Evolutionary conservation across 2,888 invertebrate genomes (phyloP).

Genomic region (Ophioninae sp.): DNA sequence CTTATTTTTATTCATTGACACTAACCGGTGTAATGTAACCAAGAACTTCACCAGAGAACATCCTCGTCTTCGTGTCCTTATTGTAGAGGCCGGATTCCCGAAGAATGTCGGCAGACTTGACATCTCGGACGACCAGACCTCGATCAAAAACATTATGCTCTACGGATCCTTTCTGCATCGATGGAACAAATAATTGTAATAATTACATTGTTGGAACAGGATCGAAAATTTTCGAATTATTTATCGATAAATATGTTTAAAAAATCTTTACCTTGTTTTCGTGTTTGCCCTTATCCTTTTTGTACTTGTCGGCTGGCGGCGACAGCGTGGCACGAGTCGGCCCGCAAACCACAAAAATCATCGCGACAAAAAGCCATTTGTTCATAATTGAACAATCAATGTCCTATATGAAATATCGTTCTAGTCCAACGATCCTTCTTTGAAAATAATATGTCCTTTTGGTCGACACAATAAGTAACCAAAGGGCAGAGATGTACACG

Average conservation of each 20-base stretch:
- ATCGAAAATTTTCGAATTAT: no score
- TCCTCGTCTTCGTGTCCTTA: conserved; percentile 85
- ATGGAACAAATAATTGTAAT: background rate
- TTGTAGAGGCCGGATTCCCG: conserved; percentile 89
- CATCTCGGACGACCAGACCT: conserved; percentile 86
- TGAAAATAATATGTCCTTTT: background rate
- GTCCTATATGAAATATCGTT: background rate
- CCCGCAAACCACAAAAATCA: conserved; percentile 55
- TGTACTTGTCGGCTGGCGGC: conserved; percentile 64
- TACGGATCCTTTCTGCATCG: conserved; percentile 82
- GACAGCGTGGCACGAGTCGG: conserved; percentile 64
- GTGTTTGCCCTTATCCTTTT: conserved; percentile 62
- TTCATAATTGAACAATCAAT: conserved; percentile 61
- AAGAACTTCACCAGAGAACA: conserved; percentile 89
- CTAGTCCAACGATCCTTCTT: background rate
- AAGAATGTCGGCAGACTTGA: conserved; percentile 88
- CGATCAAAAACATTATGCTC: conserved; percentile 87
- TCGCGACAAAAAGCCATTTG: conserved; percentile 54
- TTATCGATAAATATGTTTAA: no score
- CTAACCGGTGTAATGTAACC: conserved; percentile 96
- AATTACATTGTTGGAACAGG: background rate
- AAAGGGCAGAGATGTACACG: background rate
- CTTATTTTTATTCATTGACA: conserved; percentile 57
- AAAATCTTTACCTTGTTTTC: conserved; percentile 62
- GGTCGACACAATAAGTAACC: background rate